Conservation (phyloP, 1,140 invertebrate species). For the Drosophila elegans region DNA sequence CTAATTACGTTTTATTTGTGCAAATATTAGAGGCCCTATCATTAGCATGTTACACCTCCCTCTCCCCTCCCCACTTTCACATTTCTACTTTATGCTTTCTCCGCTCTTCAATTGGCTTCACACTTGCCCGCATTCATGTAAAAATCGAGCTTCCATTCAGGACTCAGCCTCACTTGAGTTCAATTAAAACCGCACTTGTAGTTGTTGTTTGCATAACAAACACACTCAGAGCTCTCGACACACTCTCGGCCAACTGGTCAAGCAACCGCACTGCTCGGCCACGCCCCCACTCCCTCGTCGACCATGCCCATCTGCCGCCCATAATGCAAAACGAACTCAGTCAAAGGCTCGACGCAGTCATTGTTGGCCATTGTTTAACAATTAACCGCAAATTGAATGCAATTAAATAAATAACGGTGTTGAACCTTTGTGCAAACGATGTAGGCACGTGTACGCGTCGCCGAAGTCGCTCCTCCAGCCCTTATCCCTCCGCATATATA, state of each 20-base stretch:
- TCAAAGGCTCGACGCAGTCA: constrained; percentile 31
- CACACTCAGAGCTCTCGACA: constrained; percentile 44
- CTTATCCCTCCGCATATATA: constrained; percentile 2
- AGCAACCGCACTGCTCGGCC: constrained; percentile 13
- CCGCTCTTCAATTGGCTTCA: constrained; percentile 32
- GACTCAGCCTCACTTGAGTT: constrained; percentile 68
- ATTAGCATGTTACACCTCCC: constrained; percentile 26
- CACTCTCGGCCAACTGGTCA: constrained; percentile 52
- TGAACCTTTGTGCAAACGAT: constrained; percentile 76
- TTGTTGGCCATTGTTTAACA: constrained; percentile 75
- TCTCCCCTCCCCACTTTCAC: neutral
- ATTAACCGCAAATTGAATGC: constrained; percentile 83
- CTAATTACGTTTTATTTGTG: constrained; percentile 68
- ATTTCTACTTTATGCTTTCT: neutral
- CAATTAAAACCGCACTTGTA: constrained; percentile 80
- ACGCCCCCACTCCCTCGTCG: neutral
- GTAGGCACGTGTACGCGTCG: constrained; percentile 59
- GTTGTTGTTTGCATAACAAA: constrained; percentile 76
- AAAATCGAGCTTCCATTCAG: constrained; percentile 49
- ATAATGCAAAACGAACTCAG: constrained; percentile 40
- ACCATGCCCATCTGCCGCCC: neutral
- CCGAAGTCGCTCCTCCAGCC: constrained; percentile 38
- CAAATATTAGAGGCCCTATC: constrained; percentile 58
- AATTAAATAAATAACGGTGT: constrained; percentile 83
- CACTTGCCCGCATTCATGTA: constrained; percentile 53